These are phyloP conservation scores for Planiliza haematocheilus DNA, from an alignment of 2,113 vertebrate genomes.

Conservation along the genomic window DNA sequence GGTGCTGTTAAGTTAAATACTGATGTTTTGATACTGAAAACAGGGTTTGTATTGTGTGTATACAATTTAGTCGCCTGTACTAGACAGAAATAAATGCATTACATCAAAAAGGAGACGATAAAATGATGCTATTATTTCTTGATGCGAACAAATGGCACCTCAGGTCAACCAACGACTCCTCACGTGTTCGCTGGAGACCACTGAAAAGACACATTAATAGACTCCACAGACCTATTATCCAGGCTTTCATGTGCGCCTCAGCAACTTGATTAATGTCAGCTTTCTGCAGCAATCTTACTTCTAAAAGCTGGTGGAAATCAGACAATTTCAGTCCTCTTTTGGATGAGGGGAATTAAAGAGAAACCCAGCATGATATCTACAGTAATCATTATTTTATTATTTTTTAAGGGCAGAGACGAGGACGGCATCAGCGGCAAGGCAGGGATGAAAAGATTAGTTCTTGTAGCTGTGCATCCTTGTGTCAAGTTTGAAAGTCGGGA, in stretches of 20 bases:
- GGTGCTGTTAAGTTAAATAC: too few species aligned
- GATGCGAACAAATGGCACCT: neutral
- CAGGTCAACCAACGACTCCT: neutral
- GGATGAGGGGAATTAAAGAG: neutral
- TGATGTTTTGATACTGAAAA: neutral
- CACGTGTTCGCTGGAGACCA: neutral
- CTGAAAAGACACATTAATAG: neutral
- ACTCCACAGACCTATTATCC: neutral
- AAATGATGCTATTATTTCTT: neutral
- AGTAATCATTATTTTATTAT: neutral
- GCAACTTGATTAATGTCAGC: neutral
- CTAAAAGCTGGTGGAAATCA: neutral
- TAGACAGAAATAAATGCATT: neutral
- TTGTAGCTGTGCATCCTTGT: neutral
- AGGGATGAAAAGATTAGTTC: neutral
- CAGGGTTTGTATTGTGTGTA: neutral
- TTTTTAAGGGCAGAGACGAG: too few species aligned
- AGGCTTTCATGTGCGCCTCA: neutral
- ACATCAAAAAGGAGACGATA: neutral
- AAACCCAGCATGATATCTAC: neutral
- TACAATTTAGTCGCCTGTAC: neutral
- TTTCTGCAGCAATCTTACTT: neutral
- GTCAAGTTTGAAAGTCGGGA: too few species aligned
- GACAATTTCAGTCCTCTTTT: neutral
- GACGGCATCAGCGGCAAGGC: neutral